Conservation (phyloP, 2,888 invertebrate genomes). For the Petrophora chlorosata region DNA sequence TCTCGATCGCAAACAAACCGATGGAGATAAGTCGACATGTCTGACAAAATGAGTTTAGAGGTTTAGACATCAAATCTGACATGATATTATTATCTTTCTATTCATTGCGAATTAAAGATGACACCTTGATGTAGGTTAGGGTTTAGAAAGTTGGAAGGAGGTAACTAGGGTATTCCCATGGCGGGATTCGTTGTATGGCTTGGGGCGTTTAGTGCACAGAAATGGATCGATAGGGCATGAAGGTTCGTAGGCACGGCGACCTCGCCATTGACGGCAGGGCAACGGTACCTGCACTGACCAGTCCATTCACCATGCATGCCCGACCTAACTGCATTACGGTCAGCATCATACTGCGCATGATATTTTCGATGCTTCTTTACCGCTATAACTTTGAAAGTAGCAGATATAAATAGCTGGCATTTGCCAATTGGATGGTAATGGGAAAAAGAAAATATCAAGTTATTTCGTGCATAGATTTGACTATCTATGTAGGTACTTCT, state of each 20-base stretch:
- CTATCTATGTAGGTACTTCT: no score
- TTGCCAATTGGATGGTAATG: no score
- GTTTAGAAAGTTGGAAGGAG: constrained; percentile 35
- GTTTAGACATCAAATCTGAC: constrained; percentile 39
- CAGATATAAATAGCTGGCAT: no score
- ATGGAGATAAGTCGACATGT: constrained; percentile 32
- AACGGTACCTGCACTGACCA: constrained; percentile 68
- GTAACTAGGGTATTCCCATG: constrained; percentile 38
- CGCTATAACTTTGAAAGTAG: no score
- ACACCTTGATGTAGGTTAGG: constrained; percentile 39
- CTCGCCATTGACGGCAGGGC: constrained; percentile 65
- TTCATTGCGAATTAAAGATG: constrained; percentile 33
- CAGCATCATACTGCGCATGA: background rate
- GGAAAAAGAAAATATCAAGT: no score
- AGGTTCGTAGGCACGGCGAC: constrained; percentile 70
- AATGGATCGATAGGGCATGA: constrained; percentile 74
- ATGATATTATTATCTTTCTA: constrained; percentile 40
- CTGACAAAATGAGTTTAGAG: constrained; percentile 37
- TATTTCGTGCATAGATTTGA: no score
- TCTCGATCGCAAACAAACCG: constrained; percentile 37
- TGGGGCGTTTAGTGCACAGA: constrained; percentile 47
- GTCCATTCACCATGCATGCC: constrained; percentile 57
- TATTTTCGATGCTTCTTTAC: background rate
- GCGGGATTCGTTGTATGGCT: constrained; percentile 33
- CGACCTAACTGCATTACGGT: constrained; percentile 38